Percentiles rank a stretch among this genome's conserved stretches.
Evolutionary conservation across 1,140 invertebrate species (phyloP).

Genomic region (Hylyphantes graminicola): DNA sequence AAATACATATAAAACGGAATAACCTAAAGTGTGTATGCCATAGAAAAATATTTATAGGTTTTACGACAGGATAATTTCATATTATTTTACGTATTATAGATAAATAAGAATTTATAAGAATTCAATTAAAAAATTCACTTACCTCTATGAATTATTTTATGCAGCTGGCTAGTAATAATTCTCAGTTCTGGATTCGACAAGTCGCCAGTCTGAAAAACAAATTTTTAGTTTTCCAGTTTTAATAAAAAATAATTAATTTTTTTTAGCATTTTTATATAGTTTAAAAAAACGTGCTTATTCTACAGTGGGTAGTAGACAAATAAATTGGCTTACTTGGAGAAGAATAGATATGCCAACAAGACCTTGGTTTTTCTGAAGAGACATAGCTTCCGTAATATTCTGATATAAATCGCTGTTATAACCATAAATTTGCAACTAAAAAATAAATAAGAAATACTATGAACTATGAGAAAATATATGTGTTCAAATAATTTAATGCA

Average conservation of each 20-base stretch:
- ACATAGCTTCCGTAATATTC: slow-evolving; percentile 90
- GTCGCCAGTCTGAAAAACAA: slow-evolving; percentile 80
- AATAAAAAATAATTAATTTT: too few relatives aligned
- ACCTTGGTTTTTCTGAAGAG: slow-evolving; percentile 87
- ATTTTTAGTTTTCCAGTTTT: neutral
- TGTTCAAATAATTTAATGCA: neutral
- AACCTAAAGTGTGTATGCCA: too few relatives aligned
- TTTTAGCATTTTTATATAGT: too few relatives aligned
- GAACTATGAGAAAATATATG: neutral
- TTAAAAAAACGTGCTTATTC: too few relatives aligned
- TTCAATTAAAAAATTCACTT: slow-evolving; percentile 62
- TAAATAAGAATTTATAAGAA: too few relatives aligned
- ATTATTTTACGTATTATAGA: too few relatives aligned
- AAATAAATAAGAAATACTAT: slow-evolving; percentile 68
- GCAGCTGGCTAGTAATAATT: slow-evolving; percentile 86
- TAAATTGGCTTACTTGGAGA: slow-evolving; percentile 76
- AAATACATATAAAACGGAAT: too few relatives aligned
- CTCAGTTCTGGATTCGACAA: slow-evolving; percentile 84
- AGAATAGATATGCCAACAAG: slow-evolving; percentile 92
- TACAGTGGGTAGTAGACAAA: too few relatives aligned
- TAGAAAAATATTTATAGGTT: too few relatives aligned
- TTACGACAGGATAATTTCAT: too few relatives aligned
- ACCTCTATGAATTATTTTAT: slow-evolving; percentile 84
- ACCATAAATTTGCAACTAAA: slow-evolving; percentile 92
- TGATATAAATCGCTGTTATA: slow-evolving; percentile 97